Evolutionary conservation across 2,888 invertebrate species (phyloP).

Genomic region (Glaucopsyche alexis): DNA sequence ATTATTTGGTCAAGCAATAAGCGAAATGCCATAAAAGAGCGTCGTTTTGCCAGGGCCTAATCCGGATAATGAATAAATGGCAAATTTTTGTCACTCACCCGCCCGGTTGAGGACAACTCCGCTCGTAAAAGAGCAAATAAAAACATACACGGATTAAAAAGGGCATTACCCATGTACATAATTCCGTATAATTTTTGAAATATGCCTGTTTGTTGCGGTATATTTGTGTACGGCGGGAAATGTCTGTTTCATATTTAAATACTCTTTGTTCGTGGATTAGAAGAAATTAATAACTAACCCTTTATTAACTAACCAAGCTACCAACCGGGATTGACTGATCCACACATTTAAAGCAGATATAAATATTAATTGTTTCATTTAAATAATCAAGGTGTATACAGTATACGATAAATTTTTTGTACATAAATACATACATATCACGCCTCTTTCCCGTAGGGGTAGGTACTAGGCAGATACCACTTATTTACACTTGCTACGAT

Average conservation of each 20-base stretch:
- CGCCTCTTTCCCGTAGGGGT: too few relatives aligned
- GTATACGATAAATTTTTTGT: neutral
- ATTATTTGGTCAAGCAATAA: conserved; percentile 29
- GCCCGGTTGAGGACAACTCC: neutral
- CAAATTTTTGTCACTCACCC: conserved; percentile 26
- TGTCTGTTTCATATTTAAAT: conserved; percentile 12
- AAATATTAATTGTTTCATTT: neutral
- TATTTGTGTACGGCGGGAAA: conserved; percentile 19
- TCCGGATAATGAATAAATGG: conserved; percentile 28
- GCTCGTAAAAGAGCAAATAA: conserved; percentile 26
- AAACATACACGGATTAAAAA: conserved; percentile 25
- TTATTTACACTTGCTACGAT: too few relatives aligned
- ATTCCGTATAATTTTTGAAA: conserved; percentile 20
- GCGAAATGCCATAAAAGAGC: conserved; percentile 21
- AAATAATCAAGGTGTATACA: neutral
- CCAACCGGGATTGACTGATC: too few relatives aligned
- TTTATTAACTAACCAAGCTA: too few relatives aligned
- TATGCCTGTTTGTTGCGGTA: conserved; percentile 12
- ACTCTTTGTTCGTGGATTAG: neutral
- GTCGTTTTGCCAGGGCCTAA: conserved; percentile 19
- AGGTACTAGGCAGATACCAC: too few relatives aligned
- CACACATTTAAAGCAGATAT: neutral
- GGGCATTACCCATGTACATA: conserved; percentile 8
- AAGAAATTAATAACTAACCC: neutral
- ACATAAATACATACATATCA: too few relatives aligned